Evolutionary conservation across 1,140 invertebrate species (phyloP), one percentile per base, ranked within the genome.

Genomic region (Trichomalopsis sarcophagae): DNA sequence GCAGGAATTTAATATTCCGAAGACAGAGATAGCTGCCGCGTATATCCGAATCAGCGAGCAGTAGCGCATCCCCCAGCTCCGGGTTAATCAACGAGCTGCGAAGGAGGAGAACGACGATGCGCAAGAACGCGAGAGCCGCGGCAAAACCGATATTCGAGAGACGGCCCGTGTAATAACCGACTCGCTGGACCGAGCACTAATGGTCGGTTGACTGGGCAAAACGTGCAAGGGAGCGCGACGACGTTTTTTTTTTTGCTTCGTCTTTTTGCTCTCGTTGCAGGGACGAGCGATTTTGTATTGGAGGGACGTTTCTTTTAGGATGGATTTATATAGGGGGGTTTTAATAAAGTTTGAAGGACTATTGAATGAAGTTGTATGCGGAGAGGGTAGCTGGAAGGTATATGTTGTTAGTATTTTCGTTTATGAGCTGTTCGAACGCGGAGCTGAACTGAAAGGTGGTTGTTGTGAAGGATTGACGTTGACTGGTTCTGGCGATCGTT

Each of bases 1-100:
- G 2, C 3, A 80, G 33, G 78, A 80, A 80, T 80, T 69, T 69
- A 80, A 80, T 80, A 80, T 80, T 80, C 62, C 27, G 4, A 80
- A 68, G 62, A 27, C 30, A 79, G 62, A 30, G 27, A 36, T 9
- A 3, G 23, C n/a, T 10, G 27, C 3, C 10, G 68, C 21, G 27
- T 33, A 75, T 75, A 75, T 40, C 17, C 36, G 73, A 75, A 75
- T 75, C 55, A 27, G n/a, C 21, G 23, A 30, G 30, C 14, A 21
- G 50, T 6, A 36, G 33, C 36, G 47, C 55, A 21, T 62, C 30
- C 33, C 21, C 62, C 27, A 27, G 27, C 62, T 69, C 21, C 33
- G 62, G n/a, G 78, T 80, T 80, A 80, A 80, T 80, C 78, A 78
- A 78, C 76, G 23, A 62, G 47, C 76, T 62, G 30, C 23, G 27